Base-by-base conservation (phyloP, 2,113 vertebrate species). In the Phainopepla nitens region DNA sequence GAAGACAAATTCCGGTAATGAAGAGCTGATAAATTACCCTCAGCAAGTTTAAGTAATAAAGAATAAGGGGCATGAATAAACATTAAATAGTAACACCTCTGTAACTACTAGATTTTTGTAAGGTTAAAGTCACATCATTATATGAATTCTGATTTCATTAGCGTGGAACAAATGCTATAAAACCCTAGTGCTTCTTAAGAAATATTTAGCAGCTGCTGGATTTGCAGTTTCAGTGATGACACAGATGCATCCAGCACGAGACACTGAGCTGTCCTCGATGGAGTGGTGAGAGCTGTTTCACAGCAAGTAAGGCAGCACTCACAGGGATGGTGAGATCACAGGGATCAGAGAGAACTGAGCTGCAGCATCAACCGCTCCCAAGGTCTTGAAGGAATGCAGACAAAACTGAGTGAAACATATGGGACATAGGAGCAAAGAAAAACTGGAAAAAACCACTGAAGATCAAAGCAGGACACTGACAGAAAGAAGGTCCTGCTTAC, bases 361-460 rank as follows among this genome's bases (percentile, higher is more conserved):
- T 60, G 22, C 75, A 53, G 45, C 45, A 36, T 13, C 44, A 33
- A 11, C 57, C 17, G 13, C 41, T 82, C 54, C 51, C 35, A 6
- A 2, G 10, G 24, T 35, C 47, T 31, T 27, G 13, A 41, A 79
- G 44, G 10, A 71, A 85, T 1, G 7, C 21, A 6, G 27, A 53
- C 13, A 21, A 39, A 66, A 51, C 9, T 0, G 1, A 60, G 42
- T 1, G 41, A 87, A 69, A 77, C 1, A 2, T 13, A 36, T 27
- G 15, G 20, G n/a, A 49, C 4, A 7, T 0, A 7, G 11, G 15
- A 33, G 28, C 10, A 89, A 68, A 60, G 39, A 60, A 58, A 87
- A 87, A 36, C 4, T 2, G 41, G 3, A 29, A 36, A 31, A 49
- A 69, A 13, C 0, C 3, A 27, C 14, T 15, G 19, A 80, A 85